Base-by-base conservation (phyloP, 2,113 vertebrate genomes). In the Echinops telfairi region DNA sequence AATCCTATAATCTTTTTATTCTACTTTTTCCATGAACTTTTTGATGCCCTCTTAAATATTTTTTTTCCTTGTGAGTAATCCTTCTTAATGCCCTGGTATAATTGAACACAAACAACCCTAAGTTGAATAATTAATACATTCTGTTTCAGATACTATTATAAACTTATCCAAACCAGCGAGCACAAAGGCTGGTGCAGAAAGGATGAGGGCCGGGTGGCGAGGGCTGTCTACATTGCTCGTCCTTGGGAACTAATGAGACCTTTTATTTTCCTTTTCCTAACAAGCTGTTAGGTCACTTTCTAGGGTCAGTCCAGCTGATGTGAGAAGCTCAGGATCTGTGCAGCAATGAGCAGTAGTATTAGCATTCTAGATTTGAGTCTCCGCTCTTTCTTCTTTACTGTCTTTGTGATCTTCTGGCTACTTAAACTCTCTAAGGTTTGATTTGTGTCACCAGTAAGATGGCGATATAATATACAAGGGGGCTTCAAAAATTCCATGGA, bases 101-200 rank as follows among this genome's bases (percentile, higher is more conserved):
- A 85, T 92, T 95, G 91, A 93, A 15, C 38, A 88, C 83, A 83
- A 86, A 79, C 10, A 82, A 36, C 11, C 89, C 15, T 87, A 62
- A 90, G 88, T 88, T 84, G 47, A 82, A 33, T 89, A 85, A 31
- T 58, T 43, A 85, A 84, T 75, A 81, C 3, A 33, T 58, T 40
- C 40, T 57, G n/a, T 86, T 89, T 76, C 20, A 93, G 71, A 88
- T 82, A 87, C 10, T 79, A 60, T 81, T 94, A 19, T 1, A 77
- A 64, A 47, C 90, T 83, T 70, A n/a, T 76, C 43, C 86, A 89
- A 91, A 27, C 4, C 38, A 84, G 66, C 15, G 71, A 62, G 29
- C 10, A 58, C 75, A 85, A 89, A 92, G 71, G 9, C 20, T 22
- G 31, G 6, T 53, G 19, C 31, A n/a, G 27, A 86, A 83, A 64